A percentile compares a stretch with the other conserved stretches of the same genome.
phyloP scores from a whole-genome alignment of 2,797 vertebrate species.

The Phyllotis vaccarum region DNA sequence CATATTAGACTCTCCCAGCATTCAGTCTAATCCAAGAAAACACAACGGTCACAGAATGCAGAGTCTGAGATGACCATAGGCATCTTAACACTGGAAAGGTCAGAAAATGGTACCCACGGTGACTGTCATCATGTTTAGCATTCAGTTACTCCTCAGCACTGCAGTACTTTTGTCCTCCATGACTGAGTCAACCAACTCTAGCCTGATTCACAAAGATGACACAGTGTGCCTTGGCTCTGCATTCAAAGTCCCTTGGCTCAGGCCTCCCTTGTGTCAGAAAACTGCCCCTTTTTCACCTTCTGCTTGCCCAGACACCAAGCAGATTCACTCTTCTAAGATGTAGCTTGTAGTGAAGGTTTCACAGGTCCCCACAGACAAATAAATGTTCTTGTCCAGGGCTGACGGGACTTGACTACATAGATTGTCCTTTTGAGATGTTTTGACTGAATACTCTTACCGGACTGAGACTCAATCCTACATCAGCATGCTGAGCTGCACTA shows the following conservation, averaged over 20 bases:
- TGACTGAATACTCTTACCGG: rapidly evolving
- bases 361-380: too few species aligned
- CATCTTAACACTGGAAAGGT: neutral
- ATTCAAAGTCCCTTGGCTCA: neutral
- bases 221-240: neutral
- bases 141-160: neutral
- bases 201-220: neutral
- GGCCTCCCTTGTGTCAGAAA: neutral
- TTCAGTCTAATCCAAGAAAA: neutral
- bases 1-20: neutral
- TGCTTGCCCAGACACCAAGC: neutral
- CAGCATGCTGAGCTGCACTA: neutral
- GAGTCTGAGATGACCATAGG: neutral
- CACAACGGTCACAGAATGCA: too few species aligned
- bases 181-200: neutral
- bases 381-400: neutral
- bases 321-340: neutral
- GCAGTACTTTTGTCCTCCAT: neutral
- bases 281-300: too few species aligned
- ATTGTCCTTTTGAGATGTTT: neutral
- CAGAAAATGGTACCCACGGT: neutral
- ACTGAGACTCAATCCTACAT: neutral
- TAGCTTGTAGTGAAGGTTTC: neutral
- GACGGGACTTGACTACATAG: neutral
- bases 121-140: neutral